phyloP scores from a whole-genome alignment of 2,888 invertebrate species.

The Amphimallon solstitiale region DNA sequence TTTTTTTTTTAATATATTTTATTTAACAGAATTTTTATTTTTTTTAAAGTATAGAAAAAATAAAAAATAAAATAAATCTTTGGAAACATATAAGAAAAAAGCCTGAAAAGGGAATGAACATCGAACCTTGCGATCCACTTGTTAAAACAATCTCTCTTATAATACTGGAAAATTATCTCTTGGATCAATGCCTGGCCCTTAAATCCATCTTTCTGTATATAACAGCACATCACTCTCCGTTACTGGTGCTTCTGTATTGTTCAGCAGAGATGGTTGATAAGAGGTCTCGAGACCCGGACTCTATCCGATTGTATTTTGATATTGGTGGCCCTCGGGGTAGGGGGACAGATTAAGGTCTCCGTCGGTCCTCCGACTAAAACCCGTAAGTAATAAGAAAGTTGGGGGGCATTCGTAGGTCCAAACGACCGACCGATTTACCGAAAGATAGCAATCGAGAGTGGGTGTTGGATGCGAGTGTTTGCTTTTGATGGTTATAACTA shows the following conservation, averaged over 20 bases:
- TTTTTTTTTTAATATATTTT: no score
- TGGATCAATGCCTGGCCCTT: conserved; percentile 20
- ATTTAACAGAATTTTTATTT: no score
- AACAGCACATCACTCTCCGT: no score
- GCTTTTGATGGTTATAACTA: conserved; percentile 10
- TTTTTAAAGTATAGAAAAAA: no score
- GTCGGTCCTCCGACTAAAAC: conserved; percentile 20
- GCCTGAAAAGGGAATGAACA: no score
- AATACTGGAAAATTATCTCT: conserved; percentile 29
- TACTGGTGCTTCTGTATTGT: conserved; percentile 20
- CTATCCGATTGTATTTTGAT: conserved; percentile 27
- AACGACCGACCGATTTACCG: background rate
- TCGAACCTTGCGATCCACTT: background rate
- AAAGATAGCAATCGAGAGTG: conserved; percentile 14
- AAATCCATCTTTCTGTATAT: background rate
- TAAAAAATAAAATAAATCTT: no score
- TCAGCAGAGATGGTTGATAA: conserved; percentile 13
- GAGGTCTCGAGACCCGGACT: background rate
- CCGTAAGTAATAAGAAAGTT: conserved; percentile 17
- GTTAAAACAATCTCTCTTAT: conserved; percentile 9
- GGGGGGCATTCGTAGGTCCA: background rate
- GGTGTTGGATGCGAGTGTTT: conserved; percentile 14
- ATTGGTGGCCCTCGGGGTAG: conserved; percentile 6
- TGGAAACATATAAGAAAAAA: no score
- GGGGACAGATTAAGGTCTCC: conserved; percentile 14